Base-by-base conservation (phyloP, 1,140 invertebrate genomes). In the Eufriesea mexicana region DNA sequence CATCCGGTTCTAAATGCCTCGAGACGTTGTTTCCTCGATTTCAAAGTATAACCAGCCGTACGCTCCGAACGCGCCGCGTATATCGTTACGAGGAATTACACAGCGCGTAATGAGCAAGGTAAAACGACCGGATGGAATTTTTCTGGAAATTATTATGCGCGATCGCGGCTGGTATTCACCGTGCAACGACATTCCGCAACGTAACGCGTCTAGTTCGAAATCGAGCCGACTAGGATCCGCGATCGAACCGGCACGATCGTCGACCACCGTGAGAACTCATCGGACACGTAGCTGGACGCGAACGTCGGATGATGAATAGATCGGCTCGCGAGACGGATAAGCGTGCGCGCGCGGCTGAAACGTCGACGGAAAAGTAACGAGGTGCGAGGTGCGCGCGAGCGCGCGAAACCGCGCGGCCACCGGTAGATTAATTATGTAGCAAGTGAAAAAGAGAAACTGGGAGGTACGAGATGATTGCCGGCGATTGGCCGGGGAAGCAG, bases 381-480 rank as follows among this genome's bases (percentile, higher is more conserved):
- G 71, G 75, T 61, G 80, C 84, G n/a, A 72, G 83, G 47, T 71
- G 54, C 28, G 80, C 25, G 68, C 45, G 20, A 5, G 55, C 73
- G 55, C 23, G 55, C 23, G 8, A 35, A n/a, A 4, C 4, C 1
- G 49, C 49, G 10, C 51, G 28, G 45, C 45, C 59, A 66, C 72
- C 71, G 84, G 67, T 67, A 84, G 85, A 87, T 87, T 86, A 87
- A 87, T 87, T 87, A 84, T 28, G 74, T 73, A 76, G 71, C 42
- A 49, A 67, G 74, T 57, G 85, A 62, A 86, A 84, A 72, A 84
- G 81, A 87, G 67, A 70, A 55, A 78, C 76, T 35, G 66, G 57
- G 42, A 61, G 74, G 51, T 45, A 35, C 20, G 80, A 87, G 86
- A 87, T 87, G 86, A 87, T 87, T 61, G 85, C 49, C 75, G 71